Percentiles rank a stretch among this genome's conserved stretches.
Conservation (phyloP, 2,797 vertebrate species). For the Sebastes taczanowskii region DNA sequence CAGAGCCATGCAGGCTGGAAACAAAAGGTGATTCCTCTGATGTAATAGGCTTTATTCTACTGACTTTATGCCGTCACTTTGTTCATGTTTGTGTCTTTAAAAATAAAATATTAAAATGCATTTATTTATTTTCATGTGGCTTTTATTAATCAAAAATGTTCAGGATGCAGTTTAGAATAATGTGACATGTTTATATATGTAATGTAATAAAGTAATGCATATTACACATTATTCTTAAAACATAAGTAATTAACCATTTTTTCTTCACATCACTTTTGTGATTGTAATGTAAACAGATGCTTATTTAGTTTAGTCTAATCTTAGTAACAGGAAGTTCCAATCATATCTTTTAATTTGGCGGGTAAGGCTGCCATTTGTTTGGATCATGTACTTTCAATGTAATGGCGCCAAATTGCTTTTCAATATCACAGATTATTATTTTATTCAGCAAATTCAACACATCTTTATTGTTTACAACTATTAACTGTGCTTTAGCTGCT, state of each 20-base stretch:
- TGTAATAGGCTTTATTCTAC: conserved; percentile 12
- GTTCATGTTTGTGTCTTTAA: not conserved
- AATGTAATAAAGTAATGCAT: not conserved
- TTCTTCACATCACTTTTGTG: not conserved
- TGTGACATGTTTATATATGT: not conserved
- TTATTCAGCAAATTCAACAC: not conserved
- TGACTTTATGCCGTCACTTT: not conserved
- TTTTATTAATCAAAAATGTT: not conserved
- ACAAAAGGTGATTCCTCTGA: conserved; percentile 57
- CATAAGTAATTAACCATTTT: not conserved
- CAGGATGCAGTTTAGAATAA: not conserved
- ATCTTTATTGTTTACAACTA: not conserved
- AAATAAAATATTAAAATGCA: not conserved
- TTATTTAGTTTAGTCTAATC: not conserved
- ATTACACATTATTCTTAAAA: not conserved
- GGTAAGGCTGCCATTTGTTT: not conserved
- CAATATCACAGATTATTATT: not conserved
- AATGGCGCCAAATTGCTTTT: not conserved
- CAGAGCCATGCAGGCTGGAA: conserved; percentile 35
- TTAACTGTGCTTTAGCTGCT: not conserved
- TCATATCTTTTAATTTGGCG: not conserved
- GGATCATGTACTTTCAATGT: not conserved
- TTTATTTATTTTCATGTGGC: not conserved
- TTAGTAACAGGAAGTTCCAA: not conserved
- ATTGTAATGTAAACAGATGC: not conserved